Percentiles rank a stretch among this genome's conserved stretches.
phyloP scores from a whole-genome alignment of 2,888 invertebrate genomes.

The Xylota sylvarum region DNA sequence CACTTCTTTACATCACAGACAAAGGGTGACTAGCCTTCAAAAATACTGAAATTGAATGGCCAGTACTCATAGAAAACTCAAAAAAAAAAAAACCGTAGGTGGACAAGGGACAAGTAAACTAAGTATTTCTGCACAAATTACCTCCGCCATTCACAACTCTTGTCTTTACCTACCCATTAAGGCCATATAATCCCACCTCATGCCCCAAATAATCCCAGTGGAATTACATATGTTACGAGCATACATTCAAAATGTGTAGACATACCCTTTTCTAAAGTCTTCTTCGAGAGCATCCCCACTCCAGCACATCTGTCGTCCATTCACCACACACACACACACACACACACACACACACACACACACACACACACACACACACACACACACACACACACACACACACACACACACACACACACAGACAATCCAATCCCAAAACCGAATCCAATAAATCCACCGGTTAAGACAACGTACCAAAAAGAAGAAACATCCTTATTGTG shows the following conservation, averaged over 20 bases:
- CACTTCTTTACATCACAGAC: no score
- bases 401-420: no score
- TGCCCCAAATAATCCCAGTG: constrained; percentile 45
- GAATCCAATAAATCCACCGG: constrained; percentile 66
- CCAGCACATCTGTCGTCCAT: constrained; percentile 2
- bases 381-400: no score
- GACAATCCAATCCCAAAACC: constrained; percentile 59
- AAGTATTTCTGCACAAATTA: no score
- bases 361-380: no score
- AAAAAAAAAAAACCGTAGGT: no score
- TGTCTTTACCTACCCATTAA: constrained; percentile 23
- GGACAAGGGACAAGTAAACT: no score
- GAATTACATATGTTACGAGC: constrained; percentile 53
- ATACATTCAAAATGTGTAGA: constrained; percentile 32
- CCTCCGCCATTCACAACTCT: background rate
- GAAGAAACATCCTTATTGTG: constrained; percentile 64
- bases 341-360: no score
- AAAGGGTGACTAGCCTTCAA: no score
- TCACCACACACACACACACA: constrained; percentile 15
- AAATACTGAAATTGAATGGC: no score
- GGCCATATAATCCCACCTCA: constrained; percentile 29
- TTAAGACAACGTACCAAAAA: constrained; percentile 57
- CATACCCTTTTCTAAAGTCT: constrained; percentile 44
- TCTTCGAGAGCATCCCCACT: constrained; percentile 17
- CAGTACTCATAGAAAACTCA: no score